A percentile compares a stretch with the other conserved stretches of the same genome.
Conservation (phyloP, 1,140 invertebrate genomes). For the Drosophila sulfurigaster region DNA sequence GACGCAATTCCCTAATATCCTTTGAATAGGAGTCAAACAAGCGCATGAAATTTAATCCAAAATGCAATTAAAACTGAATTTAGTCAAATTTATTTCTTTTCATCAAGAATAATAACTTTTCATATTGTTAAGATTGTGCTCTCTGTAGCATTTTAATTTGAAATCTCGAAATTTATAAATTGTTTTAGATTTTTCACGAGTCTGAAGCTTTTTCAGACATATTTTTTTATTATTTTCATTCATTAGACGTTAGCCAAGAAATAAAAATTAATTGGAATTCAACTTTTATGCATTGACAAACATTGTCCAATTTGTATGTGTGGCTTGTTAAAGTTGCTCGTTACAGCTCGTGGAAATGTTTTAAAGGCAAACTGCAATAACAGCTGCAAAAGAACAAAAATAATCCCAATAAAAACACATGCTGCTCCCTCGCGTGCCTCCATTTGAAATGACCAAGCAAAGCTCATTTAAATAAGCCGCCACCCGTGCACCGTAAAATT, state of each 20-base stretch:
- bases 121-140: neutral
- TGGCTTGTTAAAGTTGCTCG: neutral
- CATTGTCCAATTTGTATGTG: neutral
- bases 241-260: too few species aligned
- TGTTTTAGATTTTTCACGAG: neutral
- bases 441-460: conserved; percentile 13
- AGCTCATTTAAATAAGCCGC: conserved; percentile 54
- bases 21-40: conserved; percentile 5
- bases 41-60: conserved; percentile 1
- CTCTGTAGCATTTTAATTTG: neutral
- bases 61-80: conserved; percentile 5
- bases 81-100: neutral
- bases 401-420: conserved; percentile 16
- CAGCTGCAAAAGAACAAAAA: conserved; percentile 5
- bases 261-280: neutral
- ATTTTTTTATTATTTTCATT: neutral
- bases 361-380: conserved; percentile 1
- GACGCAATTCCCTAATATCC: conserved; percentile 5
- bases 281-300: neutral
- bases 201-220: neutral
- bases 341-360: neutral
- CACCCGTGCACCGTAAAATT: conserved; percentile 30
- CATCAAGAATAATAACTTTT: neutral
- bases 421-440: neutral
- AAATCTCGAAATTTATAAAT: neutral